Conservation (phyloP, 2,888 invertebrate genomes). For the Orthonychiurus folsomi region DNA sequence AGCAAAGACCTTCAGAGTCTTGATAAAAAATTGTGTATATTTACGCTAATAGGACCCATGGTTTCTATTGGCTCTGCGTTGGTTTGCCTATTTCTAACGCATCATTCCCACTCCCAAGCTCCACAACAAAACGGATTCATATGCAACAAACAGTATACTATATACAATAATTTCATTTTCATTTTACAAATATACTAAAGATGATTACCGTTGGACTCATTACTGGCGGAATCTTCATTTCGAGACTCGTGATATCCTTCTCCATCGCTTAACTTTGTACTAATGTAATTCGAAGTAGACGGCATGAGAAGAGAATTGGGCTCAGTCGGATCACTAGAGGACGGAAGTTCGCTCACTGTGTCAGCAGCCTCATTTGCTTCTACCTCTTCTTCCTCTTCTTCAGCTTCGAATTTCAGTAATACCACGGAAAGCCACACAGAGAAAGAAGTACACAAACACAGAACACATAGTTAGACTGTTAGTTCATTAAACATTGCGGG, state of each 20-base stretch:
- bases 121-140: too few species aligned
- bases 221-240: not conserved
- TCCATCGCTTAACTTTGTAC: not conserved
- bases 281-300: not conserved
- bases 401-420: not conserved
- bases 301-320: conserved; percentile 8
- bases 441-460: conserved; percentile 15
- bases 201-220: not conserved
- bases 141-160: too few species aligned
- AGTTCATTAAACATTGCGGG: too few species aligned
- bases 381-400: conserved; percentile 19
- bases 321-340: not conserved
- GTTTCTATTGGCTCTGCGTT: too few species aligned
- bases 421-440: conserved; percentile 4
- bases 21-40: too few species aligned
- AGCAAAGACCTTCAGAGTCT: too few species aligned
- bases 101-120: too few species aligned
- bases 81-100: too few species aligned
- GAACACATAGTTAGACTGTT: not conserved
- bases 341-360: conserved; percentile 31
- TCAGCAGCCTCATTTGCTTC: conserved; percentile 29
- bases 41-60: too few species aligned
- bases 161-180: too few species aligned
- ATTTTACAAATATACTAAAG: not conserved
- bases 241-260: not conserved